Evolutionary conservation across 2,113 vertebrate species (phyloP).

Genomic region (Antigone vipio): DNA sequence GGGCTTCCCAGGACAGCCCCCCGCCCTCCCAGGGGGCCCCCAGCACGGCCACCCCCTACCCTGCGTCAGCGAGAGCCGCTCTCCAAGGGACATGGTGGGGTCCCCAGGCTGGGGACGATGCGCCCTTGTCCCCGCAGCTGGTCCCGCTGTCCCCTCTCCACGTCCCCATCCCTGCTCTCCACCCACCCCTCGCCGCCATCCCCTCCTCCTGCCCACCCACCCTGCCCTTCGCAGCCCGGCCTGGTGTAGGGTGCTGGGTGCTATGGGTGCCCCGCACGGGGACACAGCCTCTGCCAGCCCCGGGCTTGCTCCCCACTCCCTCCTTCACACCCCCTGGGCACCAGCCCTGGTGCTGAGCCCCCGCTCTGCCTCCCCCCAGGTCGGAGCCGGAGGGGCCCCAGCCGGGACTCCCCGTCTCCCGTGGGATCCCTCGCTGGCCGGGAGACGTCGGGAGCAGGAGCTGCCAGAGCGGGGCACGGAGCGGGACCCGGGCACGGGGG

Average conservation of each 20-base stretch:
- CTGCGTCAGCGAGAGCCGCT: neutral
- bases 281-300: too few species aligned
- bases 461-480: rapidly evolving
- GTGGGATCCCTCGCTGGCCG: neutral
- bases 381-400: rapidly evolving
- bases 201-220: neutral
- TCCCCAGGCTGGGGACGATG: neutral
- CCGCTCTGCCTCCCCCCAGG: neutral
- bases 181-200: neutral
- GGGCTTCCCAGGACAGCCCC: neutral
- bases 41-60: neutral
- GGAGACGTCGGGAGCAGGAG: neutral
- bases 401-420: rapidly evolving
- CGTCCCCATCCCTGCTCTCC: neutral
- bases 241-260: neutral
- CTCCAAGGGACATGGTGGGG: rapidly evolving
- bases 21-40: too few species aligned
- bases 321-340: neutral
- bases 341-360: neutral
- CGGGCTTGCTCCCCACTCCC: rapidly evolving
- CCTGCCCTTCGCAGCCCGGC: neutral
- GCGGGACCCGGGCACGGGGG: neutral
- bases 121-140: too few species aligned
- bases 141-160: neutral
- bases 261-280: neutral